A percentile compares a stretch with the other conserved stretches of the same genome.
phyloP scores from a whole-genome alignment of 2,888 invertebrate genomes.

The Nomada hirtipes region DNA sequence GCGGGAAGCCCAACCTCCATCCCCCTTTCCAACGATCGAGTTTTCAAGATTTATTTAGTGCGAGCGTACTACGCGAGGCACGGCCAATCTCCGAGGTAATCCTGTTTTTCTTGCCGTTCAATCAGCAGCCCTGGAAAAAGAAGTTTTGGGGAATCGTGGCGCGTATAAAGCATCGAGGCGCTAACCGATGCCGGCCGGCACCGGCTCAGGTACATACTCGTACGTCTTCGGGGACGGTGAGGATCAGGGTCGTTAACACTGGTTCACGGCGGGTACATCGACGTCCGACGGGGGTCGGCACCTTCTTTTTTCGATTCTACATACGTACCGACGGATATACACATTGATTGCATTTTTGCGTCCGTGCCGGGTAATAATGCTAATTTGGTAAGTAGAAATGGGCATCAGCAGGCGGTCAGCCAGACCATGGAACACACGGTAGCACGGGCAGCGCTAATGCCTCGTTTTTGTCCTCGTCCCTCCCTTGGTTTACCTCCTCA shows the following conservation, averaged over 20 bases:
- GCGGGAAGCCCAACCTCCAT: not conserved
- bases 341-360: constrained; percentile 81
- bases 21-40: constrained; percentile 18
- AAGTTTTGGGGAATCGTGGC: constrained; percentile 44
- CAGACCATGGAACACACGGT: constrained; percentile 71
- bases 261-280: constrained; percentile 67
- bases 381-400: constrained; percentile 82
- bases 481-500: constrained; percentile 50
- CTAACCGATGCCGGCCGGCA: constrained; percentile 45
- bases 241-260: constrained; percentile 75
- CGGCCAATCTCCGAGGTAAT: constrained; percentile 27
- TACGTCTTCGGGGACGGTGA: constrained; percentile 65
- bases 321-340: constrained; percentile 68
- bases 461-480: constrained; percentile 68
- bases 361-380: constrained; percentile 79
- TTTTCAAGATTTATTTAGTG: constrained; percentile 24
- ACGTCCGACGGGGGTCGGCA: constrained; percentile 63
- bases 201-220: constrained; percentile 35
- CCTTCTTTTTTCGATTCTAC: constrained; percentile 69
- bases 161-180: constrained; percentile 54
- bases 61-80: not conserved
- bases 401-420: constrained; percentile 80
- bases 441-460: constrained; percentile 79
- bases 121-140: constrained; percentile 28
- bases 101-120: constrained; percentile 21